These are phyloP conservation scores for Peromyscus maniculatus DNA, from an alignment of 2,113 vertebrate species.

Conservation along the genomic window DNA sequence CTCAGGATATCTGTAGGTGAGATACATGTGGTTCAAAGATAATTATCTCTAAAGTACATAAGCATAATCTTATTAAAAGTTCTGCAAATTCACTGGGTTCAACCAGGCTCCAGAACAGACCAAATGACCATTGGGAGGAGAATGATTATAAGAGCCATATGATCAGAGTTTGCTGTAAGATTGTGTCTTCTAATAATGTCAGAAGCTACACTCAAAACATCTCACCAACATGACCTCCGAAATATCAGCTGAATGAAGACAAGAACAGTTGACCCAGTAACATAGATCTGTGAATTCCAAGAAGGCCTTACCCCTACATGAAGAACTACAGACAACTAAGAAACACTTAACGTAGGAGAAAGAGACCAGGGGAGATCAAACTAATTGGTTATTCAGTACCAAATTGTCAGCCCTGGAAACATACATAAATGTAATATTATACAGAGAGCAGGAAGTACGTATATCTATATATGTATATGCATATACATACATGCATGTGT, in stretches of 20 bases:
- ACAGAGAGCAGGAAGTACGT: not conserved
- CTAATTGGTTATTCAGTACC: not conserved
- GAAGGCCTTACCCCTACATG: rapidly evolving
- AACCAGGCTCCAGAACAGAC: not conserved
- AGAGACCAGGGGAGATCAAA: not conserved
- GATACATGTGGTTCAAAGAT: not conserved
- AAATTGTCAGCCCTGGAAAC: not conserved
- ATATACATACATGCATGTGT: not conserved
- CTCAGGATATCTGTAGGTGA: not conserved
- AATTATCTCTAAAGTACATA: not conserved
- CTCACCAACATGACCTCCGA: not conserved
- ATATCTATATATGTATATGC: too few relatives aligned
- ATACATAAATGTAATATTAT: not conserved
- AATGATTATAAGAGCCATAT: not conserved
- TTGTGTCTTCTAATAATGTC: not conserved
- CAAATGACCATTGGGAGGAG: not conserved
- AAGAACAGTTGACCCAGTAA: not conserved
- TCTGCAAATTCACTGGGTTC: not conserved
- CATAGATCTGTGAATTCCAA: not conserved
- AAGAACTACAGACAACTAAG: not conserved
- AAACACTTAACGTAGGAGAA: not conserved
- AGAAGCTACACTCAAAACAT: not conserved
- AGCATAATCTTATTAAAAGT: not conserved
- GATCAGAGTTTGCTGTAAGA: not conserved
- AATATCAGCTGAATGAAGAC: not conserved